Conservation (phyloP, 2,113 vertebrate species). For the Petromus typicus region DNA sequence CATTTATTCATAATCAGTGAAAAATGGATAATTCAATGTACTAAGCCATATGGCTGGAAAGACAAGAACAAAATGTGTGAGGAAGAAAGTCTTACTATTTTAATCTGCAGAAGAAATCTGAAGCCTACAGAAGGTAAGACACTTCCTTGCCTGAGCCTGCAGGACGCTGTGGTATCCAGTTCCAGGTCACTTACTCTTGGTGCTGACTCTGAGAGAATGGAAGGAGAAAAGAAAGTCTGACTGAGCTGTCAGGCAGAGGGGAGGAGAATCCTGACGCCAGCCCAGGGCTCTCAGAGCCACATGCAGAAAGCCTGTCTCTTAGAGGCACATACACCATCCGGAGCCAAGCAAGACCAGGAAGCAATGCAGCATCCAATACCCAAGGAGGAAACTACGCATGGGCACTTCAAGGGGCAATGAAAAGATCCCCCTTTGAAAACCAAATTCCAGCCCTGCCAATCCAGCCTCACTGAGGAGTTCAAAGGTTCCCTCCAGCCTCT, state of each 20-base stretch:
- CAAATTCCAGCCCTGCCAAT: constrained; percentile 62
- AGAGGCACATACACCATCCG: background rate
- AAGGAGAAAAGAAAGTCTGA: background rate
- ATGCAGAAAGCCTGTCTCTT: background rate
- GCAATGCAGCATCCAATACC: background rate
- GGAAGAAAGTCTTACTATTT: background rate
- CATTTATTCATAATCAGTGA: background rate
- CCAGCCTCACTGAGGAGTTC: constrained; percentile 59
- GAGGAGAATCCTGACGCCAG: background rate
- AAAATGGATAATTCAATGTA: background rate
- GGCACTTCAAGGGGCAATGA: background rate
- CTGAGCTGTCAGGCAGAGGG: background rate
- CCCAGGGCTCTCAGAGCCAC: rapidly evolving
- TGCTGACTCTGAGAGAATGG: background rate
- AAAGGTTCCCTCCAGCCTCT: constrained; percentile 67
- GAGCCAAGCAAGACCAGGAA: background rate
- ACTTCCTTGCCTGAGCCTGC: background rate
- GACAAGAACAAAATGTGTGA: background rate
- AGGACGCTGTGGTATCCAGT: background rate
- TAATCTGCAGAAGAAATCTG: background rate
- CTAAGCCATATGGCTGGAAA: background rate
- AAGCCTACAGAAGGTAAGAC: background rate
- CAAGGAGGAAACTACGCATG: background rate
- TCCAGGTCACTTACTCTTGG: background rate
- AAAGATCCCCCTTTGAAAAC: constrained; percentile 46